A percentile compares a stretch with the other conserved stretches of the same genome.
Conservation (phyloP, 37 sponge, comb jelly and placozoan genomes). For the Bolinopsis microptera region DNA sequence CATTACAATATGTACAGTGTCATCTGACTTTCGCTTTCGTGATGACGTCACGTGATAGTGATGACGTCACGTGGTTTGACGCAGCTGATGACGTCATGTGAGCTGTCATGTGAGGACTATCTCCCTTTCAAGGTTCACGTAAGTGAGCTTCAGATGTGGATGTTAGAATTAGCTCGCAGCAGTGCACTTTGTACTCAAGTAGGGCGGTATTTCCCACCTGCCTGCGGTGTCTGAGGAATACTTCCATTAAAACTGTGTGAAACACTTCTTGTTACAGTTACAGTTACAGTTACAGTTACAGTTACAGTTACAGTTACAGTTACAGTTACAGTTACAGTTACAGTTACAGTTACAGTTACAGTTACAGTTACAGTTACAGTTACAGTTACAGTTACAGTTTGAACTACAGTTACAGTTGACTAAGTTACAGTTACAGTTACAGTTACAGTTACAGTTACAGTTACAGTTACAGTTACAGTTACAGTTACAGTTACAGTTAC, state of each 20-base stretch:
- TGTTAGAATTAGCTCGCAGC: conserved; percentile 61
- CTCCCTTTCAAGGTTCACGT: conserved; percentile 23
- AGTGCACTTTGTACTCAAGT: conserved; percentile 59
- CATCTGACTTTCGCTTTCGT: not conserved
- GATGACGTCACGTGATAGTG: not conserved
- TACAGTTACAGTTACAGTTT: not conserved
- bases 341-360: not conserved
- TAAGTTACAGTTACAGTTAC: not conserved
- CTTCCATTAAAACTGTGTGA: conserved; percentile 28
- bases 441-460: not conserved
- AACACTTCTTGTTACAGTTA: not conserved
- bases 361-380: not conserved
- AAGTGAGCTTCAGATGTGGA: conserved; percentile 39
- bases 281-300: not conserved
- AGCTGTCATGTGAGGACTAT: too few relatives aligned
- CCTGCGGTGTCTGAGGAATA: conserved; percentile 19
- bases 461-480: not conserved
- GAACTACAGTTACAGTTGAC: not conserved
- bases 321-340: not conserved
- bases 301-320: not conserved
- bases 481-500: not conserved
- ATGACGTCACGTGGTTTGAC: too few relatives aligned
- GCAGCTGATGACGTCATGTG: too few relatives aligned
- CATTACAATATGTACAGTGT: not conserved
- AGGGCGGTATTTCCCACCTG: not conserved